Evolutionary conservation across 2,888 invertebrate species (phyloP).

Genomic region (Macrophya annulata): DNA sequence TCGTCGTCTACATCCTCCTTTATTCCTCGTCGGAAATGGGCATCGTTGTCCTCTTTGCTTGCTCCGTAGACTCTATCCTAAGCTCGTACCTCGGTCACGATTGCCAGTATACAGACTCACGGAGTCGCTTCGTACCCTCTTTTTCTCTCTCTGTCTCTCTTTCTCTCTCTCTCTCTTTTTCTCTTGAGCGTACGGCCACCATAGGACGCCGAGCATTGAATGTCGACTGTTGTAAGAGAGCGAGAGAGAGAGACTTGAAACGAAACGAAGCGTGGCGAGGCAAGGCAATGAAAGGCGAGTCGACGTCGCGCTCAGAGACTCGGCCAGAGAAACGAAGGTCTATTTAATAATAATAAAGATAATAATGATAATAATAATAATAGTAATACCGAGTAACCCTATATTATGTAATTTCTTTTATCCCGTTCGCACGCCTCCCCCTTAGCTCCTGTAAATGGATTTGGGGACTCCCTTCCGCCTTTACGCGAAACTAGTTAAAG

Average conservation of each 20-base stretch:
- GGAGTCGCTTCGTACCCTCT: slow-evolving; percentile 37
- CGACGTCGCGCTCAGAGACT: slow-evolving; percentile 27
- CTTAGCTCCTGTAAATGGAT: neutral
- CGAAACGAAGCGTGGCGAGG: slow-evolving; percentile 7
- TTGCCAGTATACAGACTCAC: slow-evolving; percentile 33
- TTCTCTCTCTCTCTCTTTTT: neutral
- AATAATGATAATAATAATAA: neutral
- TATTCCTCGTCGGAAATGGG: slow-evolving; percentile 58
- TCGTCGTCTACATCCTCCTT: slow-evolving; percentile 65
- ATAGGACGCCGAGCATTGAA: slow-evolving; percentile 31
- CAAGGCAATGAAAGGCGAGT: slow-evolving; percentile 21
- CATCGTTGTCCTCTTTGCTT: slow-evolving; percentile 38
- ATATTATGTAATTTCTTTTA: slow-evolving; percentile 11
- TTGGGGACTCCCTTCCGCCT: neutral
- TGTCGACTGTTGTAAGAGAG: slow-evolving; percentile 23
- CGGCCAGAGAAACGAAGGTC: slow-evolving; percentile 26
- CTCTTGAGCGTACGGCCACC: slow-evolving; percentile 21
- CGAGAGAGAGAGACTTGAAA: slow-evolving; percentile 25
- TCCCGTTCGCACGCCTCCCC: slow-evolving; percentile 13
- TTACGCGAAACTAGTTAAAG: neutral
- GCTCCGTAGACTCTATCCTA: slow-evolving; percentile 23
- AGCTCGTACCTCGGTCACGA: slow-evolving; percentile 40
- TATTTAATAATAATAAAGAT: slow-evolving; percentile 18
- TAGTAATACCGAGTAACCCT: slow-evolving; percentile 8
- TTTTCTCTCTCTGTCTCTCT: slow-evolving; percentile 3